Percentiles rank a stretch among this genome's conserved stretches.
phyloP scores from a whole-genome alignment of 2,113 vertebrate species.

The Desmodus rotundus region DNA sequence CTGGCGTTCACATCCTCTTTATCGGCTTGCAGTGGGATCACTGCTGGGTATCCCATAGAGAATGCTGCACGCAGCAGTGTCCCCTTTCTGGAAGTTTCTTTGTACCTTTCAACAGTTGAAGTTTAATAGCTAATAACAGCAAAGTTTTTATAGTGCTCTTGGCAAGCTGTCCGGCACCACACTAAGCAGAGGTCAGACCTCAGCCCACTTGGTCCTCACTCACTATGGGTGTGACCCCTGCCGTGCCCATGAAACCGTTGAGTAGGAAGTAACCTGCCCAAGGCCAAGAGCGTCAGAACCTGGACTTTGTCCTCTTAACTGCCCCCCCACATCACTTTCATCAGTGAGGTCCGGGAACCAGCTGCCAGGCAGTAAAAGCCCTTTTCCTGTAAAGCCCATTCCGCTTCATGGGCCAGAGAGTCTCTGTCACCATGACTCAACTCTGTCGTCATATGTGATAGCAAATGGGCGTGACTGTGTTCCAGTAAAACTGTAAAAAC shows the following conservation, averaged over 20 bases:
- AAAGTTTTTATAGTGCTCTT: background rate
- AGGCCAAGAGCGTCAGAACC: background rate
- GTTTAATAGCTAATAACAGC: background rate
- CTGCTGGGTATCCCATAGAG: background rate
- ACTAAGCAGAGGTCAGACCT: background rate
- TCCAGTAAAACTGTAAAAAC: constrained; percentile 51
- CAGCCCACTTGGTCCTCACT: background rate
- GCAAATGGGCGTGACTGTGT: background rate
- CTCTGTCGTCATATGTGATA: accelerated
- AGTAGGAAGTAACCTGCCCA: background rate
- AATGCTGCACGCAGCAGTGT: background rate
- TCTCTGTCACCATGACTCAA: background rate
- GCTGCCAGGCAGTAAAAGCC: background rate
- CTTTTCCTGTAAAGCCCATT: background rate
- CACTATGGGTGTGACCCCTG: background rate
- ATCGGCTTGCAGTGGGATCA: background rate
- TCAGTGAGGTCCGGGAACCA: background rate
- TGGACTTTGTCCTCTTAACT: background rate
- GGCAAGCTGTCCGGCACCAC: background rate
- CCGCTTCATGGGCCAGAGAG: background rate
- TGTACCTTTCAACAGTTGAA: background rate
- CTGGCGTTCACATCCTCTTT: background rate
- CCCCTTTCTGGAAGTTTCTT: background rate
- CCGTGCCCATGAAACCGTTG: background rate
- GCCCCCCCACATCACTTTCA: background rate